Evolutionary conservation across 2,113 vertebrate genomes (phyloP), one percentile per base, ranked within the genome.

Genomic region (Stegastes partitus): DNA sequence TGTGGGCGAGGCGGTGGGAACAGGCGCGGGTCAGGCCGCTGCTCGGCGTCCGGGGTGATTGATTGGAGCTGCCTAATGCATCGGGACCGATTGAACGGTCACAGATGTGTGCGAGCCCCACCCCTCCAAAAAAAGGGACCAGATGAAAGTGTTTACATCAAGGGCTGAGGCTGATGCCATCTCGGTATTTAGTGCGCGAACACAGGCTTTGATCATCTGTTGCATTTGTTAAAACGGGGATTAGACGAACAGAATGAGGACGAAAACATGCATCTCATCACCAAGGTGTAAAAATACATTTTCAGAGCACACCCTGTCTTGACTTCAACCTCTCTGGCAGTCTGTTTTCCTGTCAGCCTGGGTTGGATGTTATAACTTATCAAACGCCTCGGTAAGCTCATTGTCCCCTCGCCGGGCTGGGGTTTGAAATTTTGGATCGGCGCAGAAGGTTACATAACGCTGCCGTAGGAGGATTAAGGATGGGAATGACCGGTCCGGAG

Each of bases 71-170:
- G 75, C 76, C 73, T 86, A 73, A 84, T 84, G 83, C 49, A 21
- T 16, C 28, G 59, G 80, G 73, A 77, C 75, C 59, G 44, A 81
- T 67, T 86, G 91, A 92, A 45, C 15, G 74, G 65, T 90, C 82
- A 68, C 91, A 92, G 88, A 91, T 91, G 89, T 91, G 89, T 91
- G 81, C 5, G 1, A 54, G 25, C 59, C 68, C 67, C 65, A 10
- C 71, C 84, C 65, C 56, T 70, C 58, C 31, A 65, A 26, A 50
- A 0, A 42, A 57, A 37, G 0, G 16, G 26, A 64, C 53, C 71
- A 64, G 51, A 86, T 62, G 66, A 87, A 68, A 77, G 47, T 84
- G 82, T 87, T 86, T 75, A 68, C 61, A 23, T 26, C n/a, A 28
- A 57, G 66, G 14, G 50, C 57, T 51, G 50, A 51, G 15, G 50